Percentiles rank a stretch among this genome's conserved stretches.
Conservation (phyloP, 2,888 invertebrate species). For the Acanthopleura granulata region DNA sequence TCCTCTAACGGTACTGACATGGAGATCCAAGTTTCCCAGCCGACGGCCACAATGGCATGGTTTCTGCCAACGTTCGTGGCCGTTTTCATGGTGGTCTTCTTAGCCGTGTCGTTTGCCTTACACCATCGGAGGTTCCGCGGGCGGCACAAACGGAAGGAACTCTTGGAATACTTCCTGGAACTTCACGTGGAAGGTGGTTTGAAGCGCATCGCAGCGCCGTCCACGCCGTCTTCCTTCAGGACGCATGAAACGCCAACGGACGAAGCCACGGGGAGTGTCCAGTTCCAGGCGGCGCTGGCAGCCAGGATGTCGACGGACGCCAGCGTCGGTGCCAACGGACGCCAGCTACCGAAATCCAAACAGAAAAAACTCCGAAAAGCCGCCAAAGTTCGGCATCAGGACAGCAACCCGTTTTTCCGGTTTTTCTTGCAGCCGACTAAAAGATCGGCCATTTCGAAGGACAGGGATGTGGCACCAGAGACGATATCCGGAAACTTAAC, state of each 20-base stretch:
- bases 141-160: not conserved
- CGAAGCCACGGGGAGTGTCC: not conserved
- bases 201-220: not conserved
- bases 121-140: slow-evolving; percentile 6
- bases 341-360: not conserved
- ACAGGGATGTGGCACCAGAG: too few species aligned
- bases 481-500: too few species aligned
- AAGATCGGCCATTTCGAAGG: too few species aligned
- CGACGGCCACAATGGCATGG: not conserved
- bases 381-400: not conserved
- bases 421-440: not conserved
- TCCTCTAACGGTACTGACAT: not conserved
- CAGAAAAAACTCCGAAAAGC: not conserved
- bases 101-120: not conserved
- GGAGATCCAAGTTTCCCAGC: not conserved
- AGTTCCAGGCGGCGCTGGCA: not conserved
- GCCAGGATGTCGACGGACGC: not conserved
- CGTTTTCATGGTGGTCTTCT: not conserved
- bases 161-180: slow-evolving; percentile 15
- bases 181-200: not conserved
- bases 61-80: not conserved
- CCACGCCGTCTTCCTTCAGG: not conserved
- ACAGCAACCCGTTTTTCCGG: not conserved
- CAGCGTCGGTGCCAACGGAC: not conserved
- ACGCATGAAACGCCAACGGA: not conserved